Evolutionary conservation across 2,113 vertebrate species (phyloP), one percentile per base, ranked within the genome.

Genomic region (Emberiza fucata): DNA sequence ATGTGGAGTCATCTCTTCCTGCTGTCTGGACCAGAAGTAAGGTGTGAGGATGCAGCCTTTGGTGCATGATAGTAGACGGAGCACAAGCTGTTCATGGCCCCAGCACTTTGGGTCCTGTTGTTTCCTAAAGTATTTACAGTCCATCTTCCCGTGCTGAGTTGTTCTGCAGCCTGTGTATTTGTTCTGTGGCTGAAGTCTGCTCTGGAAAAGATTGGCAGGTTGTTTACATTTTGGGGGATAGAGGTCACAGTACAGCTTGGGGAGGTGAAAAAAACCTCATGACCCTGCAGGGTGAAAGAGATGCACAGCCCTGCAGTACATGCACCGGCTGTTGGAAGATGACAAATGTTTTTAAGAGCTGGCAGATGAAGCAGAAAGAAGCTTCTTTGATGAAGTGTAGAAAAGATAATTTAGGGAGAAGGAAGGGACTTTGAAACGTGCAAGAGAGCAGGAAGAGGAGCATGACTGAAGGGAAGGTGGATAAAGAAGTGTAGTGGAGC

Each of bases 1-100:
- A 4, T 3, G 0, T 7, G 44, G 39, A 47, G 33, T 37, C 5
- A 1, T 54, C 64, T 27, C 20, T n/a, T 2, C 23, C n/a, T 71
- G 39, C 45, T 54, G 0, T 17, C 48, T 51, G 66, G 51, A 24
- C 29, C 4, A 0, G 31, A 15, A 23, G 9, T 27, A 27, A 53
- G 18, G 35, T 0, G 0, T 42, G 61, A n/a, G 70, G 31, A 7
- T 33, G 10, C 16, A 51, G 78, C 6, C 15, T 60, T 57, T 18
- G 42, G 20, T 50, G 51, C 5, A 0, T 11, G 42, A 5, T 6
- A 37, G 29, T 29, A 59, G 33, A 37, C 19, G 42, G 27, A 72
- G 25, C 64, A 39, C 0, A 1, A 66, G 50, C 16, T 86, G 45
- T 59, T 23, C 4, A 7, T 3, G 8, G 3, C 25, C 17, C 7